Evolutionary conservation across 2,113 vertebrate genomes (phyloP), one percentile per base, ranked within the genome.

Genomic region (Cavia aperea): DNA sequence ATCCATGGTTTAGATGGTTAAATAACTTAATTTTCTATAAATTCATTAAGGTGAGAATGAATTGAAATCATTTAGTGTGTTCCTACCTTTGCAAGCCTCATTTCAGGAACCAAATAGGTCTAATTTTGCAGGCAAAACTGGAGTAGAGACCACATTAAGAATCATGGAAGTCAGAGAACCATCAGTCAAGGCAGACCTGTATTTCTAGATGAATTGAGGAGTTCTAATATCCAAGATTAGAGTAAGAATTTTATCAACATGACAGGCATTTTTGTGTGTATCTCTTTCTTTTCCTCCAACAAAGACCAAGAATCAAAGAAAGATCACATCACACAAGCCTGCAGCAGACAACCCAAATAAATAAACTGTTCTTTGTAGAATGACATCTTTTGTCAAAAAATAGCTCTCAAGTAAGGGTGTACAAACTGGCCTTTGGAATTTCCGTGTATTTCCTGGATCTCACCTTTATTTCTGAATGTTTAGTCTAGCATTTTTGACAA

Each of bases 391-490:
- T 94, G 91, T 90, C 83, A 92, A 86, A 89, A 92, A 95, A 94
- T 33, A 84, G 14, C 18, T 31, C 81, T 81, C 70, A 94, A 95
- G 82, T 81, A 4, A 36, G 75, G 56, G 39, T 89, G 39, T 78
- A 78, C 83, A 91, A 86, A 95, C 87, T 81, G 77, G 83, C 70
- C 83, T 92, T 90, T 87, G 83, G 86, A 93, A 85, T 54, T 54
- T 66, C 86, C 39, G 29, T 49, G 39, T 5, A 86, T 81, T 93
- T 83, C 54, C 26, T 36, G 81, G 92, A 93, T 68, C 68, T 93
- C 93, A 94, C 90, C 96, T 95, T 95, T 83, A 89, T 51, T 94
- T 95, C 86, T 13, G 36, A 93, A 91, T 93, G 70, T 94, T 93
- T 95, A 92, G 81, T 96, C 86, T 96, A 96, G 60, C 81, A 91